phyloP scores from a whole-genome alignment of 37 sponge, comb jelly and placozoan genomes.

The Theonella swinhoei region DNA sequence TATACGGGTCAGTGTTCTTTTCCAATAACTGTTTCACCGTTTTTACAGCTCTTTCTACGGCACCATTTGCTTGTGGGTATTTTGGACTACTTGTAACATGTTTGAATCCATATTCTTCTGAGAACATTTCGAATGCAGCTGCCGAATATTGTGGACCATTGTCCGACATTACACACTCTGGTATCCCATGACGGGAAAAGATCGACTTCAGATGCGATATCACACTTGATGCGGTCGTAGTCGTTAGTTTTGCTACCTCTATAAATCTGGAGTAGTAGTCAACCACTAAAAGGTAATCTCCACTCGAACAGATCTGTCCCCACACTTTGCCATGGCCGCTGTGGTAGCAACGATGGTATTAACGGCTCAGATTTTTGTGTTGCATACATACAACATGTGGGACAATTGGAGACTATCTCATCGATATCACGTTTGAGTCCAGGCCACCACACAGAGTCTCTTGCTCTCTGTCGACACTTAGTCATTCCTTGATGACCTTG shows the following conservation, averaged over 20 bases:
- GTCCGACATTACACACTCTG: conserved; percentile 28
- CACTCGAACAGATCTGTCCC: conserved; percentile 41
- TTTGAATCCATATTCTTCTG: conserved; percentile 35
- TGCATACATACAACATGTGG: conserved; percentile 14
- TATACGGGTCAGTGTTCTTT: conserved; percentile 37
- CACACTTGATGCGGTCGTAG: conserved; percentile 9
- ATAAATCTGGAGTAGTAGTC: conserved; percentile 52
- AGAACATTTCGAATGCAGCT: conserved; percentile 15
- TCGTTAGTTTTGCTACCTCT: conserved; percentile 26
- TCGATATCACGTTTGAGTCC: no score
- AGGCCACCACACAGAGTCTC: conserved; percentile 56
- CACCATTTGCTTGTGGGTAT: conserved; percentile 58
- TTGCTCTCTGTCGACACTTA: conserved; percentile 34
- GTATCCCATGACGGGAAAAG: conserved; percentile 48
- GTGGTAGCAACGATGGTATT: conserved; percentile 23
- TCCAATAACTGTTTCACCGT: conserved; percentile 38
- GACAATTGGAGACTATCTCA: no score
- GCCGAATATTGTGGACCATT: conserved; percentile 61
- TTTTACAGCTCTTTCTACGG: conserved; percentile 47
- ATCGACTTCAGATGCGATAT: conserved; percentile 24
- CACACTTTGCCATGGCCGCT: conserved; percentile 43
- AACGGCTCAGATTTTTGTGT: conserved; percentile 24
- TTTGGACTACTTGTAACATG: conserved; percentile 71
- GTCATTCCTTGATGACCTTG: conserved; percentile 40
- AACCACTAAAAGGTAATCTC: conserved; percentile 21